Evolutionary conservation across 2,113 vertebrate species (phyloP).

Genomic region (Lipophrys pholis): DNA sequence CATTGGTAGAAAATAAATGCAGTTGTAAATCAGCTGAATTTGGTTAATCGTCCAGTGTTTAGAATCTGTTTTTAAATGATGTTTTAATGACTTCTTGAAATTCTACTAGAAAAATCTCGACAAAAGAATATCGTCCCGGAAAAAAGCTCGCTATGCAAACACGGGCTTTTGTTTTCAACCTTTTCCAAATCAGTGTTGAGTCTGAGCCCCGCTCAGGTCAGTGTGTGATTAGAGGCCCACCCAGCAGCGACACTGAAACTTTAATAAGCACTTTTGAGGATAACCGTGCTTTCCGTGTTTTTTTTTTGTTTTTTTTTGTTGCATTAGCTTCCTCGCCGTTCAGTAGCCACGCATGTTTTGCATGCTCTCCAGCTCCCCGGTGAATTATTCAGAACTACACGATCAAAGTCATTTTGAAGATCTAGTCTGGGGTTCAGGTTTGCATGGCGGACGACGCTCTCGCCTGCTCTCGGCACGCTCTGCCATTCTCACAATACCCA

Average conservation of each 20-base stretch:
- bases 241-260: conserved; percentile 32
- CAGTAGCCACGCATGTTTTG: conserved; percentile 53
- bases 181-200: neutral
- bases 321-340: conserved; percentile 51
- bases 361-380: conserved; percentile 45
- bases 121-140: too few species aligned
- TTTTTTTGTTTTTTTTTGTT: conserved; percentile 68
- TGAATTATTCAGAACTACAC: conserved; percentile 77
- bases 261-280: conserved; percentile 65
- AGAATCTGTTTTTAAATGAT: too few species aligned
- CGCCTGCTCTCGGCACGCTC: conserved; percentile 46
- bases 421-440: conserved; percentile 57
- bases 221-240: conserved; percentile 8
- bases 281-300: conserved; percentile 67
- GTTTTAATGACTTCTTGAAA: too few species aligned
- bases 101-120: too few species aligned
- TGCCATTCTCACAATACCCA: conserved; percentile 46
- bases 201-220: neutral
- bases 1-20: too few species aligned
- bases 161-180: too few species aligned
- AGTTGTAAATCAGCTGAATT: too few species aligned
- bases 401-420: conserved; percentile 72
- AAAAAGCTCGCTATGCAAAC: too few species aligned
- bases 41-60: too few species aligned
- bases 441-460: conserved; percentile 33